Conservation (phyloP, 2,797 vertebrate genomes). For the Holocentrus rufus region DNA sequence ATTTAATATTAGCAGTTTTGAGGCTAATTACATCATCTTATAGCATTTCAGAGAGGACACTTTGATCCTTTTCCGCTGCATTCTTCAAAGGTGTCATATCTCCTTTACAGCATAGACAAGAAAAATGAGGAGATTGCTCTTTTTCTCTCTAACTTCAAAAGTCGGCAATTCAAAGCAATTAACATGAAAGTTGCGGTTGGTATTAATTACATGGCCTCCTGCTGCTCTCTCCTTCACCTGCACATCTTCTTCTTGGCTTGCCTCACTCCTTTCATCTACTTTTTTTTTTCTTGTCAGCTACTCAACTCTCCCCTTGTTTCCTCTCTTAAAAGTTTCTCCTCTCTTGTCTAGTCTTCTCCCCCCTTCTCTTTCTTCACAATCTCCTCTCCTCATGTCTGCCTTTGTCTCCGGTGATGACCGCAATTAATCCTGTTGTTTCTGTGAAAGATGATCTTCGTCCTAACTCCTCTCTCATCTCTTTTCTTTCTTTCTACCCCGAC, state of each 20-base stretch:
- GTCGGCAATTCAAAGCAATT: not conserved
- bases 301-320: not conserved
- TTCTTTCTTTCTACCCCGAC: not conserved
- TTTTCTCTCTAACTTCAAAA: no score
- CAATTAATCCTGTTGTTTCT: not conserved
- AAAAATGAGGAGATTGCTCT: no score
- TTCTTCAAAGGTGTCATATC: no score
- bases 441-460: not conserved
- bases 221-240: not conserved
- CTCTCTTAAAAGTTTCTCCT: not conserved
- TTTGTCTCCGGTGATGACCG: not conserved
- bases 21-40: not conserved
- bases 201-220: not conserved
- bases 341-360: not conserved
- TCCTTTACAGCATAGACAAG: no score
- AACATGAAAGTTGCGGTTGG: not conserved
- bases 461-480: not conserved
- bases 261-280: not conserved
- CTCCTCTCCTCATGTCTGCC: not conserved
- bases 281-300: not conserved
- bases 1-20: not conserved
- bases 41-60: not conserved
- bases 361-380: not conserved
- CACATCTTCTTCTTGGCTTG: not conserved
- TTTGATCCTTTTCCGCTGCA: not conserved